Conservation (phyloP, 2,113 vertebrate genomes). For the Heteronetta atricapilla region DNA sequence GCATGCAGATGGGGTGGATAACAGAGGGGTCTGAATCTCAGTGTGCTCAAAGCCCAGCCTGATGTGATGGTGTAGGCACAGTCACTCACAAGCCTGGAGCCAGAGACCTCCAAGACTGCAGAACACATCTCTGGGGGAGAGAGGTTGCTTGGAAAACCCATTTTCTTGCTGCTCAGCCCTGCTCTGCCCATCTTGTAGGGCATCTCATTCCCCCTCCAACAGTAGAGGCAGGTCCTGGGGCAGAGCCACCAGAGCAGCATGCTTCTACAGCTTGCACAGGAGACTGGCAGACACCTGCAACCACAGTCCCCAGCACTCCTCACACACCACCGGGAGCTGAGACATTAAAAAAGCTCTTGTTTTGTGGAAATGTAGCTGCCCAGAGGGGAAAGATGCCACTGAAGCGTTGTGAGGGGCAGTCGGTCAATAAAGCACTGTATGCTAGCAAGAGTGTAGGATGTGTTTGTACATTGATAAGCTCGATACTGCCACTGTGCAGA, state of each 20-base stretch:
- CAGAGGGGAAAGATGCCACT: neutral
- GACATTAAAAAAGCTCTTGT: neutral
- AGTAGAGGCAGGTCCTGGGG: neutral
- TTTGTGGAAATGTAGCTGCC: neutral
- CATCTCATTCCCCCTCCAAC: accelerated
- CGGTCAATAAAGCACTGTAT: neutral
- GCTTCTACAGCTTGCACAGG: neutral
- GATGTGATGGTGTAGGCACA: neutral
- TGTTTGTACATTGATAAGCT: neutral
- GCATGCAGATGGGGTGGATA: neutral
- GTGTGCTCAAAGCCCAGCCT: neutral
- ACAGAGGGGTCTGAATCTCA: neutral
- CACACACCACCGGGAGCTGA: neutral
- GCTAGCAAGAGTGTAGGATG: neutral
- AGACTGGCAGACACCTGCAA: neutral
- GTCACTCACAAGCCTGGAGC: neutral
- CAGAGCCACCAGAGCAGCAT: neutral
- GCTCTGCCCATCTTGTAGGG: neutral
- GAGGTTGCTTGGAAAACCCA: neutral
- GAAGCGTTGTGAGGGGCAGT: neutral
- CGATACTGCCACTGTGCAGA: neutral
- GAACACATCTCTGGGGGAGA: neutral
- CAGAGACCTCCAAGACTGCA: neutral
- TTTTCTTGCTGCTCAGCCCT: neutral
- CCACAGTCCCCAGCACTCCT: neutral